phyloP scores from a whole-genome alignment of 2,888 invertebrate species.

The Cyclophora albipunctata region DNA sequence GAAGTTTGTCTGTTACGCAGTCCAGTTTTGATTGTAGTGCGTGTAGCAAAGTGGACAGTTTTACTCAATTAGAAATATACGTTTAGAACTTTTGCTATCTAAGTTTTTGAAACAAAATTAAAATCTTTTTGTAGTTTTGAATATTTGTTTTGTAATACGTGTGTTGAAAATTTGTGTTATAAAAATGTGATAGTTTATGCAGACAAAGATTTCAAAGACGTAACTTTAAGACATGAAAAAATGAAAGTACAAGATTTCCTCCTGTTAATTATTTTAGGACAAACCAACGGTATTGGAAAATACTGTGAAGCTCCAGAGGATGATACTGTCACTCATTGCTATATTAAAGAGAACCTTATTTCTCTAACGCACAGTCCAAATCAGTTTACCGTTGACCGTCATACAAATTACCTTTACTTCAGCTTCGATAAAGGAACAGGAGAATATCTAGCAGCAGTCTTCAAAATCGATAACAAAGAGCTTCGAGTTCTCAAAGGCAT shows the following conservation, averaged over 20 bases:
- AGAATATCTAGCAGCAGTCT: conserved; percentile 47
- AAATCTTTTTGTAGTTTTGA: no score
- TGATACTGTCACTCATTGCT: conserved; percentile 41
- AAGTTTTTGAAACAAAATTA: no score
- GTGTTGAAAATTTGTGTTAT: no score
- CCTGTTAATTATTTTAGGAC: conserved; percentile 13
- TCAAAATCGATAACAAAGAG: conserved; percentile 41
- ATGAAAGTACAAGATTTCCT: conserved; percentile 9
- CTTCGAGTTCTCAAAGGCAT: conserved; percentile 50
- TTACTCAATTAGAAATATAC: no score
- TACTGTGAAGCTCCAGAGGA: conserved; percentile 38
- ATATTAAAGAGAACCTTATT: conserved; percentile 42
- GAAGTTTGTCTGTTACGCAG: no score
- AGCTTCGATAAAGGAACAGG: conserved; percentile 58
- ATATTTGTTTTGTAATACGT: no score
- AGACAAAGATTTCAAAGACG: no score
- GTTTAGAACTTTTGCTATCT: no score
- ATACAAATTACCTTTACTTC: conserved; percentile 48
- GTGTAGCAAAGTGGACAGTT: no score
- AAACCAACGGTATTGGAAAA: conserved; percentile 12
- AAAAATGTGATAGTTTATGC: no score
- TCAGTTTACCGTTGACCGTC: conserved; percentile 48
- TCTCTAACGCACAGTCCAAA: conserved; percentile 51
- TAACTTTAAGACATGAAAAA: conserved; percentile 5
- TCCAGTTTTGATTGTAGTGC: no score